Base-by-base conservation (phyloP, 2,113 vertebrate genomes). In the Puffinus mauretanicus region DNA sequence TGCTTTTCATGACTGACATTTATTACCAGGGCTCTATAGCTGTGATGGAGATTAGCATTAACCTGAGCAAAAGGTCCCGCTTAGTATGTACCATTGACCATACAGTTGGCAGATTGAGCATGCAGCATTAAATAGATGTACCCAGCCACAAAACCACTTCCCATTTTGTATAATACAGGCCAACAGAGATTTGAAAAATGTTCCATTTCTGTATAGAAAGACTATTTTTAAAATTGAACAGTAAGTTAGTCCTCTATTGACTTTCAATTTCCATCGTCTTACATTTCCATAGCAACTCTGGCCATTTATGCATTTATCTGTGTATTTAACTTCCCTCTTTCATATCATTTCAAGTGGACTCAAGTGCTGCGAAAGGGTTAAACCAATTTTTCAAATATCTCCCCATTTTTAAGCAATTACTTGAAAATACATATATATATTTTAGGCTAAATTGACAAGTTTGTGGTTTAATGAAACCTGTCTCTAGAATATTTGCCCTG, bases 281-380 rank as follows among this genome's bases (percentile, higher is more conserved):
- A 93, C 46, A 98, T 98, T 98, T 97, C 98, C 97, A 97, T 98
- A 96, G 97, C 97, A 98, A 98, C 98, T 69, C 88, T 97, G 97
- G 95, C 93, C 97, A 98, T 97, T 98, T 98, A 96, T 97, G 96
- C 97, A 97, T 97, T 98, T 98, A 96, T 97, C 97, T 97, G 97
- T 95, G 92, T 96, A 86, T 97, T 98, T 98, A 97, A 98, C 97
- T 97, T 98, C 60, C 72, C 96, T 72, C 55, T 97, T 96, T 97
- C 71, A 78, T 90, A 90, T 93, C 64, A 93, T 97, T 98, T 97
- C 89, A 95, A 97, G 89, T 91, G 96, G 88, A 93, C 75, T 96
- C 65, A 72, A 97, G 86, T 64, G 92, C 67, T 16, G 13, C 4
- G n/a, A 94, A 96, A 97, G 97, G 93, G 97, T 98, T 98, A 98